phyloP scores from a whole-genome alignment of 2,888 invertebrate species.

The Xylocampa areola region DNA sequence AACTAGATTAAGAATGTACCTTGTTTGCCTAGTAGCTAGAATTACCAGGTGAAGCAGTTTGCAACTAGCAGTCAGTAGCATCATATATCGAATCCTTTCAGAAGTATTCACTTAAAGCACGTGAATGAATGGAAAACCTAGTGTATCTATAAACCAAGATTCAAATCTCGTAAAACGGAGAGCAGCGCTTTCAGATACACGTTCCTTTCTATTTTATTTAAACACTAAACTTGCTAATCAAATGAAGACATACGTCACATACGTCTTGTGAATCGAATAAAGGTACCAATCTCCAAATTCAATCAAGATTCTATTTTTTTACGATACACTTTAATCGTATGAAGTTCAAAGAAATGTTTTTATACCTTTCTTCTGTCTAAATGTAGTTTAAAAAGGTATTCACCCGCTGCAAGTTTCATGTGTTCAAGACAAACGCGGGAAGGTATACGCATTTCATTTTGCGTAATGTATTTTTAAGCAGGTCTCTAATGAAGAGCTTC shows the following conservation, averaged over 20 bases:
- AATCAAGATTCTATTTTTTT: conserved; percentile 9
- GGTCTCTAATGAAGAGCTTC: not conserved
- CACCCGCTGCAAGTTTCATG: conserved; percentile 20
- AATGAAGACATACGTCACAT: conserved; percentile 8
- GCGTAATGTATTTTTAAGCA: conserved; percentile 35
- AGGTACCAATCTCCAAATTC: conserved; percentile 12
- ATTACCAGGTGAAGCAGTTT: no score
- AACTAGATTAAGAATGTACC: no score
- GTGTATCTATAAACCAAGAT: not conserved
- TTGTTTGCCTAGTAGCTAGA: no score
- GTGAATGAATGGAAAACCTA: no score
- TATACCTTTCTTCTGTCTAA: not conserved
- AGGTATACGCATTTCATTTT: conserved; percentile 28
- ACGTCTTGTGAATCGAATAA: conserved; percentile 5
- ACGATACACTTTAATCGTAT: conserved; percentile 1
- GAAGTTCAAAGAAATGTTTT: not conserved
- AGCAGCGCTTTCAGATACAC: not conserved
- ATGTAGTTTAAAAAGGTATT: not conserved
- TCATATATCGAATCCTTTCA: no score
- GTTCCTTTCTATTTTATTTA: conserved; percentile 14
- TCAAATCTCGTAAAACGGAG: not conserved
- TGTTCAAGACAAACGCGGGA: conserved; percentile 17
- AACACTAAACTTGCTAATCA: conserved; percentile 17
- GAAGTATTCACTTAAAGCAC: no score
- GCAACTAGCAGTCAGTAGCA: no score